Conservation (phyloP, 2,113 vertebrate species). For the Strigops habroptila region DNA sequence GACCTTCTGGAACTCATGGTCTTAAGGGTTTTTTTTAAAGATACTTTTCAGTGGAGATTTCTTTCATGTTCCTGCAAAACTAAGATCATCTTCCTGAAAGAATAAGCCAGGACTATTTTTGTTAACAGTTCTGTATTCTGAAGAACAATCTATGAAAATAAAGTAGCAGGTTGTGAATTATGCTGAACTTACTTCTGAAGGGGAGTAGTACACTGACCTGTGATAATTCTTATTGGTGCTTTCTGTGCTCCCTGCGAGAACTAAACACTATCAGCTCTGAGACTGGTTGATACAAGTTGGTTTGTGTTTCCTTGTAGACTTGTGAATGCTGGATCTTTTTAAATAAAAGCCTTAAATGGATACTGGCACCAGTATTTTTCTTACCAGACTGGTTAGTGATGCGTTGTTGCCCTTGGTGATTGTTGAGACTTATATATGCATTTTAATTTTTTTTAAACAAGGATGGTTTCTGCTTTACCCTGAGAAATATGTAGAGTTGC, state of each 20-base stretch:
- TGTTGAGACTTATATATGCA: fast-evolving
- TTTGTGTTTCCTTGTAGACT: background rate
- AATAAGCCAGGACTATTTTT: background rate
- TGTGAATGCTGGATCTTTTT: background rate
- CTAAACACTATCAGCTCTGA: background rate
- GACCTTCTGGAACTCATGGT: background rate
- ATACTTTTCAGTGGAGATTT: background rate
- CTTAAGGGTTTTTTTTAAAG: background rate
- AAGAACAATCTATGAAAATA: background rate
- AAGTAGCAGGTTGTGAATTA: background rate
- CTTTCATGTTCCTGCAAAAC: background rate
- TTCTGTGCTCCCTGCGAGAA: background rate
- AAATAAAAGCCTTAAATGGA: background rate
- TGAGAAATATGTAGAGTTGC: background rate
- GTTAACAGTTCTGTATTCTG: background rate
- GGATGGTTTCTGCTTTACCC: background rate
- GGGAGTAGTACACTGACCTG: background rate
- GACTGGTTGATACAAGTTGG: background rate
- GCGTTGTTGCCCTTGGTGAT: background rate
- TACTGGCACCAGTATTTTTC: background rate
- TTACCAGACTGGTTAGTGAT: background rate
- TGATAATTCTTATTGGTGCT: background rate
- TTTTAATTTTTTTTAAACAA: background rate
- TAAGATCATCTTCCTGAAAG: background rate
- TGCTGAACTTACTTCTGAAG: background rate